Conservation (phyloP, 2,888 invertebrate species). For the Morpho helenor region DNA sequence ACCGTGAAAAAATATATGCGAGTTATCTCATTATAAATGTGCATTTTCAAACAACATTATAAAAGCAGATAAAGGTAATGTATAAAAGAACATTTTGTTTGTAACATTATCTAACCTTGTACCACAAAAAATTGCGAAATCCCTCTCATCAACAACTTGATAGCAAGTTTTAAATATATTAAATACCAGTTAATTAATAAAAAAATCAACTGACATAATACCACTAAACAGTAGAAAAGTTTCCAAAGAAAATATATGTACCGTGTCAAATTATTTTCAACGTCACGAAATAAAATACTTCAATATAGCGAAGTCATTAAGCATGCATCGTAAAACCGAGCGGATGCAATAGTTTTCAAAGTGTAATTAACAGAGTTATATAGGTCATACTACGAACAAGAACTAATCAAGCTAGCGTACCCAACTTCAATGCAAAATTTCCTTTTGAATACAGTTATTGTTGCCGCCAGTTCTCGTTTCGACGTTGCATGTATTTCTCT, state of each 20-base stretch:
- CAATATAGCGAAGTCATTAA: slow-evolving; percentile 10
- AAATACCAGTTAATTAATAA: too few relatives aligned
- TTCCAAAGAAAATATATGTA: neutral
- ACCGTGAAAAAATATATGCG: too few relatives aligned
- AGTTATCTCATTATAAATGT: too few relatives aligned
- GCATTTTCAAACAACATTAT: too few relatives aligned
- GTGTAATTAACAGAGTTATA: slow-evolving; percentile 37
- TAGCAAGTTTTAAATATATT: too few relatives aligned
- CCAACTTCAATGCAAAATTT: slow-evolving; percentile 50
- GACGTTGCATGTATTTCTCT: slow-evolving; percentile 15
- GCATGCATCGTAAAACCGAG: slow-evolving; percentile 16
- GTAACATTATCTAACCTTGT: neutral
- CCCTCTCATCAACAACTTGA: too few relatives aligned
- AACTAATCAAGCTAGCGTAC: slow-evolving; percentile 50
- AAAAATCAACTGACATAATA: too few relatives aligned
- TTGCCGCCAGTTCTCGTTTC: slow-evolving; percentile 39
- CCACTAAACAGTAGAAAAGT: neutral
- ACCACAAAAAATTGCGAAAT: too few relatives aligned
- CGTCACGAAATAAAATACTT: slow-evolving; percentile 8
- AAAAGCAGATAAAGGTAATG: neutral
- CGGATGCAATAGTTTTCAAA: slow-evolving; percentile 35
- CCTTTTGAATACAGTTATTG: slow-evolving; percentile 60
- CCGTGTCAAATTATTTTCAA: slow-evolving; percentile 2
- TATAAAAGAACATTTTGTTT: neutral
- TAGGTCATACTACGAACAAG: slow-evolving; percentile 24